Evolutionary conservation across 1,140 invertebrate species (phyloP).

Genomic region (Myzus persicae): DNA sequence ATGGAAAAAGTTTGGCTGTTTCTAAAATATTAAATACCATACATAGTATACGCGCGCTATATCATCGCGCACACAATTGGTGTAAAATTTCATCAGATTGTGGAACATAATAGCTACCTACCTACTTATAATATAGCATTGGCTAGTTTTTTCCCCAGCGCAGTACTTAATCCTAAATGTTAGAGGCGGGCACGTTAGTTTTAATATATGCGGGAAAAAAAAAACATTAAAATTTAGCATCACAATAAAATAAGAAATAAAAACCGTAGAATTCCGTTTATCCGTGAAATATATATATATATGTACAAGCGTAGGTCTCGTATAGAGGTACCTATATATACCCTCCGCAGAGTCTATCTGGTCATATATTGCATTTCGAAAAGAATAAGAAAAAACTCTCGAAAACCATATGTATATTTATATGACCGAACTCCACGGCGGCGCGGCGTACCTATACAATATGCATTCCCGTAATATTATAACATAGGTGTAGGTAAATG

Average conservation of each 20-base stretch:
- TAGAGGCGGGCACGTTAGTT: background rate
- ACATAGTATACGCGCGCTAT: background rate
- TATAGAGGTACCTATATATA: background rate
- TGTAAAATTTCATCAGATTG: constrained; percentile 9
- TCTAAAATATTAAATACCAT: background rate
- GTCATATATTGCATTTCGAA: background rate
- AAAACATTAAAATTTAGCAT: constrained; percentile 12
- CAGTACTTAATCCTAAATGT: background rate
- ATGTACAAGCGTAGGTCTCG: too few species aligned
- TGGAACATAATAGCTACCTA: background rate
- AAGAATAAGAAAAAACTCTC: background rate
- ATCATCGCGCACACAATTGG: background rate
- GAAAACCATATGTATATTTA: background rate
- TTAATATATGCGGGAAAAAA: background rate
- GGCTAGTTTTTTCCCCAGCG: background rate
- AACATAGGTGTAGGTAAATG: background rate
- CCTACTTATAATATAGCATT: background rate
- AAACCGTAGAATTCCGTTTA: background rate
- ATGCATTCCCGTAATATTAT: background rate
- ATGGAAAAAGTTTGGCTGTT: background rate
- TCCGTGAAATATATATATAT: background rate
- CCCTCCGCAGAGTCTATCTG: too few species aligned
- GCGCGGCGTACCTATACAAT: too few species aligned
- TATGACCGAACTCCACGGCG: background rate
- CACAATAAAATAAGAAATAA: constrained; percentile 8